Percentiles rank a stretch among this genome's conserved stretches.
phyloP scores from a whole-genome alignment of 2,113 vertebrate species.

The Malaclemys terrapin region DNA sequence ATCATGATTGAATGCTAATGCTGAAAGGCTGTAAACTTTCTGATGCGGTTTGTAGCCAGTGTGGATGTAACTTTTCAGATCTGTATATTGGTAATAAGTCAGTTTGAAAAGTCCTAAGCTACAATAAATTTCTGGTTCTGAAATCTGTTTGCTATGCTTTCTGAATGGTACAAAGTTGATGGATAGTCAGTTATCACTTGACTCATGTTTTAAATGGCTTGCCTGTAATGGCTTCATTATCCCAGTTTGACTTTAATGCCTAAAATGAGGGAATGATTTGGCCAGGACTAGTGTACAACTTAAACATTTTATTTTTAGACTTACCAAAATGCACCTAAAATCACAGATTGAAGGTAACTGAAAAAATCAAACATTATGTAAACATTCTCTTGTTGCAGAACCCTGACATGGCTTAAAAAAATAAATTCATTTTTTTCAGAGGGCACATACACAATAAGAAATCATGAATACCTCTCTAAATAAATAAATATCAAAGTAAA shows the following conservation, averaged over 20 bases:
- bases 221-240: neutral
- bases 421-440: slow-evolving; percentile 50
- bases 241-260: neutral
- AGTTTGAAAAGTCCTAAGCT: slow-evolving; percentile 84
- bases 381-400: slow-evolving; percentile 61
- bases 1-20: slow-evolving; percentile 78
- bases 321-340: slow-evolving; percentile 63
- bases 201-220: neutral
- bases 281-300: neutral
- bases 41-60: slow-evolving; percentile 82
- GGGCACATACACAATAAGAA: slow-evolving; percentile 48
- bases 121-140: slow-evolving; percentile 88
- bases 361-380: slow-evolving; percentile 40
- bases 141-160: slow-evolving; percentile 49
- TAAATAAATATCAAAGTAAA: slow-evolving; percentile 67
- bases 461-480: slow-evolving; percentile 59
- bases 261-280: neutral
- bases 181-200: no score
- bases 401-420: slow-evolving; percentile 63
- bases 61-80: slow-evolving; percentile 80
- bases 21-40: slow-evolving; percentile 83
- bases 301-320: slow-evolving; percentile 11
- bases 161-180: neutral
- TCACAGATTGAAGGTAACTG: slow-evolving; percentile 18
- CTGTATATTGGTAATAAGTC: slow-evolving; percentile 87